Conservation (phyloP, 2,888 invertebrate species). For the Prenolepis imparis region DNA sequence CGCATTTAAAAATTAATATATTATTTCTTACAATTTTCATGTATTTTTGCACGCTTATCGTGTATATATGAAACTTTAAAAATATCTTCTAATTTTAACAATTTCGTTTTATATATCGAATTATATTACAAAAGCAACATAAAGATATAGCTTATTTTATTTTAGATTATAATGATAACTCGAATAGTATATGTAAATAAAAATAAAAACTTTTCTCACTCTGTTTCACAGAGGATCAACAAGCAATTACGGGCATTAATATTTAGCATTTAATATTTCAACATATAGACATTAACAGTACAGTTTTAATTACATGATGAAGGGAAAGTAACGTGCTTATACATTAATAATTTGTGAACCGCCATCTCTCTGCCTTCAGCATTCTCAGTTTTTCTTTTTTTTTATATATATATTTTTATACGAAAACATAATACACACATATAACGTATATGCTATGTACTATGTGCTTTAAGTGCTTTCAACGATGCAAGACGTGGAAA, state of each 20-base stretch:
- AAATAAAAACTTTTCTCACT: not conserved
- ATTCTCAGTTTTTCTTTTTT: not conserved
- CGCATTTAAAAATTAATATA: not conserved
- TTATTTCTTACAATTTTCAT: not conserved
- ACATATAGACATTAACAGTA: not conserved
- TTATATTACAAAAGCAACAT: not conserved
- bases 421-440: not conserved
- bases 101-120: not conserved
- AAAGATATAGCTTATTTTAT: not conserved
- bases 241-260: not conserved
- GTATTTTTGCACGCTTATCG: not conserved
- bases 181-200: not conserved
- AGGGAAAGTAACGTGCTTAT: not conserved
- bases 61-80: not conserved
- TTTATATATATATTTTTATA: not conserved
- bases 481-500: slow-evolving; percentile 13
- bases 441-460: not conserved
- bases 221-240: not conserved
- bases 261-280: not conserved
- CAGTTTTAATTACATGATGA: not conserved
- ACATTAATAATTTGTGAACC: slow-evolving; percentile 26
- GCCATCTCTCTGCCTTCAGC: not conserved
- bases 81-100: not conserved
- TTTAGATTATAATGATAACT: not conserved
- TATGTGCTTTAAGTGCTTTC: slow-evolving; percentile 33